Conservation (phyloP, 2,888 invertebrate species). For the Perdita meconis region DNA sequence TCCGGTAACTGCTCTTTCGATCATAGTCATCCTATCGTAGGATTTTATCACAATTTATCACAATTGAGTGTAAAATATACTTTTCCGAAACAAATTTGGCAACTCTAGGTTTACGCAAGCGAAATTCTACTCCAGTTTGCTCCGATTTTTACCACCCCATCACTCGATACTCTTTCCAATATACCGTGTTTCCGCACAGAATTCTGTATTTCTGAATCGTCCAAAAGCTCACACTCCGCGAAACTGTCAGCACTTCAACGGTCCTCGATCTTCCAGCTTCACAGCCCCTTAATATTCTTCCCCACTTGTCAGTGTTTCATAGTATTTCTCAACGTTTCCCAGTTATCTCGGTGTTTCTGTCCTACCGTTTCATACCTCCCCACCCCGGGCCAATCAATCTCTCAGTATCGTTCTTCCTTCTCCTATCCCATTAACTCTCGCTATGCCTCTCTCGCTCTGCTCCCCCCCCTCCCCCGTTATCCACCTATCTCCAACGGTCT, state of each 20-base stretch:
- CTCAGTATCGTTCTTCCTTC: not conserved
- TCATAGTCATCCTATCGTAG: no score
- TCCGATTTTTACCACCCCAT: no score
- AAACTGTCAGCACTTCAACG: not conserved
- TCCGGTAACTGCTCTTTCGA: no score
- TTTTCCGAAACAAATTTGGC: no score
- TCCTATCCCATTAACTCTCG: constrained; percentile 3
- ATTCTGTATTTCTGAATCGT: not conserved
- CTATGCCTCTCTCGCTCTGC: not conserved
- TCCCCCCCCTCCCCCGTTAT: not conserved
- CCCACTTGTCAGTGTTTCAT: not conserved
- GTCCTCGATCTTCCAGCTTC: not conserved
- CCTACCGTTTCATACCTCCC: not conserved
- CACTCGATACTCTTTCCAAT: no score
- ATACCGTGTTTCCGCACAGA: no score
- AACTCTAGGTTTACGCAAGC: no score
- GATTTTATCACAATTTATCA: no score
- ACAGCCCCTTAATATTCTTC: not conserved
- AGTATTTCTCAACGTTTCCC: constrained; percentile 8
- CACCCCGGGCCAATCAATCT: constrained; percentile 5
- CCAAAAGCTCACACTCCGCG: not conserved
- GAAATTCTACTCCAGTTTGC: no score
- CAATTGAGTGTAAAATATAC: no score
- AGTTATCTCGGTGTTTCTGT: not conserved
- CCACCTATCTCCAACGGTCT: constrained; percentile 23